Base-by-base conservation (phyloP, 2,113 vertebrate genomes). In the Piprites chloris region DNA sequence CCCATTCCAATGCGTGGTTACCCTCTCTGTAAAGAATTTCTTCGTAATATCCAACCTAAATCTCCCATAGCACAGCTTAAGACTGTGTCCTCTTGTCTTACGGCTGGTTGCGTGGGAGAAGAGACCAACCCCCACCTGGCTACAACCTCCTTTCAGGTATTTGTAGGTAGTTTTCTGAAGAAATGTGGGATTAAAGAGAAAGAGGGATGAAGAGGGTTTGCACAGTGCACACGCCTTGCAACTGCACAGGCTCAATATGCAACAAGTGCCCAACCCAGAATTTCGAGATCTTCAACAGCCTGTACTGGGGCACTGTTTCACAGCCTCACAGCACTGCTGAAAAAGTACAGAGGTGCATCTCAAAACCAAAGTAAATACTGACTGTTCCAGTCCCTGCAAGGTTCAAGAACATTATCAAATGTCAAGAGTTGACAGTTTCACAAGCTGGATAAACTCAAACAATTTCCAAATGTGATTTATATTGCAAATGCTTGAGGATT, bases 201-300 rank as follows among this genome's bases (percentile, higher is more conserved):
- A 32, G 55, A 21, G 0, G 6, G 56, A n/a, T 17, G 15, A 33
- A 73, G 67, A 63, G 23, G 20, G 11, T 9, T 33, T 72, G n/a
- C 17, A 20, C 1, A 0, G 5, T 14, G 21, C 23, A 33, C 17
- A 53, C 39, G 5, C 2, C 4, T 68, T 61, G 42, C 17, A 20
- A n/a, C 20, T 41, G 24, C 39, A 52, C 2, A 23, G 71, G 14
- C 28, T 42, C 3, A 1, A 24, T 9, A 12, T 41, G 17, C 14
- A 19, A 6, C 5, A 8, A 0, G 0, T 5, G 9, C 19, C 9
- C 61, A 53, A 2, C 2, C 5, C 32, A 56, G 28, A 74, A 4
- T 9, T 50, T 35, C 0, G 0, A 18, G 5, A 33, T 39, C 23
- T 35, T 32, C 35, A 14, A 3, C 2, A 61, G 30, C 23, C 14